Percentiles rank a stretch among this genome's conserved stretches.
These are phyloP conservation scores for Salmo trutta DNA, from an alignment of 2,797 vertebrate genomes.

Conservation along the genomic window DNA sequence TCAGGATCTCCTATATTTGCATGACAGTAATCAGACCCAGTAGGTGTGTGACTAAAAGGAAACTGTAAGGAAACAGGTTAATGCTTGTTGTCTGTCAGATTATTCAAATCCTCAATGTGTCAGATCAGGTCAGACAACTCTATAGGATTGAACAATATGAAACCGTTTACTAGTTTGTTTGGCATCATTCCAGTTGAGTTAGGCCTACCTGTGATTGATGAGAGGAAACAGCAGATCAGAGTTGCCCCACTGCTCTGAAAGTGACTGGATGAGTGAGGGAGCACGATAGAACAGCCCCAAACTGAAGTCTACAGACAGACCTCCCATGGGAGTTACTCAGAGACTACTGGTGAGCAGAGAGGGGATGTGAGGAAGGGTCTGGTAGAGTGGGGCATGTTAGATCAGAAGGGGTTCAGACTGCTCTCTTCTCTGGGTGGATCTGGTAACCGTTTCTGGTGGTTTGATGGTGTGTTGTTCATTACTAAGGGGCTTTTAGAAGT, in stretches of 20 bases:
- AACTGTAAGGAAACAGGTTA: too few species aligned
- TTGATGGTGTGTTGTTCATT: slow-evolving; percentile 48
- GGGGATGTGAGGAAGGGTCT: not conserved
- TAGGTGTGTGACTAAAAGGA: too few species aligned
- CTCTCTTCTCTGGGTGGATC: not conserved
- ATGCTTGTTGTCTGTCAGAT: too few species aligned
- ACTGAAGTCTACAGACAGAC: not conserved
- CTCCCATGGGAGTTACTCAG: slow-evolving; percentile 4
- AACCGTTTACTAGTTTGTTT: too few species aligned
- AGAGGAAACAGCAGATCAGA: not conserved
- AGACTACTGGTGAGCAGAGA: not conserved
- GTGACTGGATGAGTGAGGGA: not conserved
- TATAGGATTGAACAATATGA: too few species aligned
- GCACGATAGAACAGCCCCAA: not conserved
- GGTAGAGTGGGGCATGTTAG: not conserved
- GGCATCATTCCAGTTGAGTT: too few species aligned
- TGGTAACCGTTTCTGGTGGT: not conserved
- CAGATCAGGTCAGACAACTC: too few species aligned
- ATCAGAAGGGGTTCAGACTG: not conserved
- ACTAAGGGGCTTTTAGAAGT: slow-evolving; percentile 31
- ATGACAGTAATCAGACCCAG: not conserved
- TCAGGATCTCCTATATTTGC: not conserved
- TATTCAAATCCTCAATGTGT: too few species aligned
- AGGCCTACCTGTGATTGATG: too few species aligned
- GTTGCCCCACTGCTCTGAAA: not conserved